A percentile compares a stretch with the other conserved stretches of the same genome.
Evolutionary conservation across 2,888 invertebrate species (phyloP).

Genomic region (Bugulina stolonifera): DNA sequence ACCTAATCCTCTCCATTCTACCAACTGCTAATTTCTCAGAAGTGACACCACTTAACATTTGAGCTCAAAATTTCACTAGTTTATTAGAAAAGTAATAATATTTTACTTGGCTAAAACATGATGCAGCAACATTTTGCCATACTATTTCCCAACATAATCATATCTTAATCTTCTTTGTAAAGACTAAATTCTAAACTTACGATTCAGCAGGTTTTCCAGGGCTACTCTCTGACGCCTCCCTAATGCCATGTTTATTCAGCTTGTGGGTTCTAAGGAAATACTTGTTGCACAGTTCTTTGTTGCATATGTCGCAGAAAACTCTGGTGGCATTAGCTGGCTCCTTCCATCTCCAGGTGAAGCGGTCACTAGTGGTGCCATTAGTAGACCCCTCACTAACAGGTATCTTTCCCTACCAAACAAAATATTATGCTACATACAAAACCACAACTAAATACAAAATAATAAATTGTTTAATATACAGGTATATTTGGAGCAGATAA

Average conservation of each 20-base stretch:
- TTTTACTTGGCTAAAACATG: neutral
- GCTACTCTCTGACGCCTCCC: neutral
- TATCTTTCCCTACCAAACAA: neutral
- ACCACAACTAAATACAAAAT: too few species aligned
- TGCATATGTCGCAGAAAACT: constrained; percentile 50
- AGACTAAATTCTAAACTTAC: neutral
- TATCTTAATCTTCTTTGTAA: neutral
- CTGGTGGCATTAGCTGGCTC: constrained; percentile 46
- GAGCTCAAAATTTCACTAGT: neutral
- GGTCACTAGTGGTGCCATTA: neutral
- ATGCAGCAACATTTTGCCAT: neutral
- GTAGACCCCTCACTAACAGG: neutral
- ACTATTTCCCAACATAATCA: neutral
- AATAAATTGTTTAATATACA: too few species aligned
- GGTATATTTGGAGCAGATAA: too few species aligned
- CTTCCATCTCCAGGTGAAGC: constrained; percentile 41
- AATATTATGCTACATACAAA: too few species aligned
- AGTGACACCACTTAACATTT: too few species aligned
- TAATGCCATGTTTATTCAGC: constrained; percentile 51
- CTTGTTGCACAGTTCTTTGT: constrained; percentile 53
- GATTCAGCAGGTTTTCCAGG: neutral
- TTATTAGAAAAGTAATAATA: neutral
- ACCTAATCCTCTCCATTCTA: too few species aligned
- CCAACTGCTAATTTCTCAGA: too few species aligned
- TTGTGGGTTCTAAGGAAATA: constrained; percentile 54